phyloP scores from a whole-genome alignment of 2,888 invertebrate genomes.

The Maniola hyperantus region DNA sequence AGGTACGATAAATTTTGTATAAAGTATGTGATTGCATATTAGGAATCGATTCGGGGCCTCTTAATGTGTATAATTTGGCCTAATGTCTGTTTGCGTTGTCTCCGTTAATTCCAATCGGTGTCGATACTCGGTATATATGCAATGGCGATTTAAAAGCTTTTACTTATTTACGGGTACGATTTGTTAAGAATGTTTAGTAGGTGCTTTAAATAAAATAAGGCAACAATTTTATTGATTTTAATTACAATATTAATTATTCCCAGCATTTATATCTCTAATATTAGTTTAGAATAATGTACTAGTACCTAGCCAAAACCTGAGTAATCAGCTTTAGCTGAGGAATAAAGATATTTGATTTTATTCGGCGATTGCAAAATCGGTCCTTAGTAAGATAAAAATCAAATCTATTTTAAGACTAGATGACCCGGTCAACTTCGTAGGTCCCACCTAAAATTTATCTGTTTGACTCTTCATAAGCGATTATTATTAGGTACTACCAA shows the following conservation, averaged over 20 bases:
- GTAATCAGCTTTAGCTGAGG: no score
- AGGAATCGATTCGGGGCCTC: conserved; percentile 80
- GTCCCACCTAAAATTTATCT: no score
- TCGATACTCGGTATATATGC: conserved; percentile 39
- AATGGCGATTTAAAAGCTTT: conserved; percentile 31
- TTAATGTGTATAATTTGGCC: conserved; percentile 81
- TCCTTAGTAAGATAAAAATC: background rate
- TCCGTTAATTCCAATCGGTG: conserved; percentile 42
- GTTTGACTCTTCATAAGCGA: no score
- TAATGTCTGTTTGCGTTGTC: conserved; percentile 71
- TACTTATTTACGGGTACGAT: conserved; percentile 37
- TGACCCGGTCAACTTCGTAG: no score
- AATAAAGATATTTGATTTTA: no score
- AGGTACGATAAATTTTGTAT: conserved; percentile 82
- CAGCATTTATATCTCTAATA: no score
- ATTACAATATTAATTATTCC: no score
- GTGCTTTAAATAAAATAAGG: background rate
- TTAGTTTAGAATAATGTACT: no score
- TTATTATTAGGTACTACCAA: no score
- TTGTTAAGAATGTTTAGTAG: conserved; percentile 8
- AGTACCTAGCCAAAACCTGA: no score
- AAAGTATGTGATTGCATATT: conserved; percentile 83
- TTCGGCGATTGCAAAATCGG: background rate
- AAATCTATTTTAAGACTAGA: no score
- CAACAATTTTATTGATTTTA: background rate